phyloP scores from a whole-genome alignment of 2,113 vertebrate species.

The Syngnathus typhle region DNA sequence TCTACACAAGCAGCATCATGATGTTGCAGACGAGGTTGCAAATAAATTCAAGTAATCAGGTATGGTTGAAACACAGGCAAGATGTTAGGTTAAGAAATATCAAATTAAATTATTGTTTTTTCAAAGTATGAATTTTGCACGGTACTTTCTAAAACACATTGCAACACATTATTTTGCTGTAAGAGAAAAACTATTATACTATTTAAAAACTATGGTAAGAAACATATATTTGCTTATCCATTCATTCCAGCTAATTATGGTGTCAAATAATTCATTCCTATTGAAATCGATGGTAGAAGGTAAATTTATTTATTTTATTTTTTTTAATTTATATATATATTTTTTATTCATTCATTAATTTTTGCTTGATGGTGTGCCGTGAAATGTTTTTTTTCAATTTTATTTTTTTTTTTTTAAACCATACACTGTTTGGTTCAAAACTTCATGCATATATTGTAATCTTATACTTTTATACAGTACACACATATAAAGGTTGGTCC shows the following conservation, averaged over 20 bases:
- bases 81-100: background rate
- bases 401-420: background rate
- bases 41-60: conserved; percentile 26
- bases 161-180: background rate
- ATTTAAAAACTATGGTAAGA: background rate
- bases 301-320: background rate
- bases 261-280: background rate
- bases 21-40: conserved; percentile 22
- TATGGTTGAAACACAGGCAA: background rate
- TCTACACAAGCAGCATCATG: conserved; percentile 10
- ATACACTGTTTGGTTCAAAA: background rate
- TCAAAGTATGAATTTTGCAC: background rate
- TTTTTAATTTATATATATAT: background rate
- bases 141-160: too few relatives aligned
- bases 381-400: background rate
- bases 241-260: background rate
- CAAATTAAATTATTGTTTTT: background rate
- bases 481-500: background rate
- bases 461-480: background rate
- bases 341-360: background rate
- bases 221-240: background rate
- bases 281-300: background rate
- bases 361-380: background rate
- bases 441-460: background rate
- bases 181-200: background rate